These are phyloP conservation scores for Anthonomus grandis DNA, from an alignment of 1,140 invertebrate species.

Conservation along the genomic window DNA sequence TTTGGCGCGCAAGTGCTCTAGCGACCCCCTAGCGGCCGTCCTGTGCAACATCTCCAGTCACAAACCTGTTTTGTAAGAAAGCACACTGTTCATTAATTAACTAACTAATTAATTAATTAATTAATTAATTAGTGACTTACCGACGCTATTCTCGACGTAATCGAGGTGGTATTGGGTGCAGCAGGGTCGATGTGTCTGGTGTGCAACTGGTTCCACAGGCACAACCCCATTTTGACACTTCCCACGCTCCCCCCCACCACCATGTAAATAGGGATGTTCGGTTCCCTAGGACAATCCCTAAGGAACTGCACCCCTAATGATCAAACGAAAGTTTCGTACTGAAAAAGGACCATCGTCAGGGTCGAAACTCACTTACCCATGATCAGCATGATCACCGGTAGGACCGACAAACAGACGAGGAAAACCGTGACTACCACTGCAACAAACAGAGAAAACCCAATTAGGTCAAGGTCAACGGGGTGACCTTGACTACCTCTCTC, in stretches of 20 bases:
- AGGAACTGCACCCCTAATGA: conserved; percentile 80
- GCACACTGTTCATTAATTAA: no score
- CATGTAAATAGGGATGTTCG: conserved; percentile 77
- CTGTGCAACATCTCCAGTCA: no score
- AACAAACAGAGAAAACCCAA: conserved; percentile 41
- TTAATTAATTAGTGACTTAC: conserved; percentile 22
- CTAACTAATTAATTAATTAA: no score
- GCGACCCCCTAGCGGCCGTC: no score
- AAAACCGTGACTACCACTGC: conserved; percentile 66
- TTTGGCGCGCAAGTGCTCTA: no score
- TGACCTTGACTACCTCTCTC: not conserved
- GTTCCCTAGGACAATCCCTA: conserved; percentile 73
- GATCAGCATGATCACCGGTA: conserved; percentile 70
- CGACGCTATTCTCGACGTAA: conserved; percentile 51
- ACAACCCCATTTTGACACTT: conserved; percentile 65
- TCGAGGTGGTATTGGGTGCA: conserved; percentile 51
- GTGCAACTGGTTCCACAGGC: conserved; percentile 66
- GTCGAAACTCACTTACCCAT: conserved; percentile 59
- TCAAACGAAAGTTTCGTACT: no score
- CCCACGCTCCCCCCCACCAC: conserved; percentile 75
- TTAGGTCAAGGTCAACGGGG: not conserved
- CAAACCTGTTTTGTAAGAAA: no score
- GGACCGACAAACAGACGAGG: conserved; percentile 60
- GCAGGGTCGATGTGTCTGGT: conserved; percentile 57
- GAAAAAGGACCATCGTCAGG: not conserved